A percentile compares a stretch with the other conserved stretches of the same genome.
Conservation (phyloP, 2,113 vertebrate species). For the Hippocampus barbouri region DNA sequence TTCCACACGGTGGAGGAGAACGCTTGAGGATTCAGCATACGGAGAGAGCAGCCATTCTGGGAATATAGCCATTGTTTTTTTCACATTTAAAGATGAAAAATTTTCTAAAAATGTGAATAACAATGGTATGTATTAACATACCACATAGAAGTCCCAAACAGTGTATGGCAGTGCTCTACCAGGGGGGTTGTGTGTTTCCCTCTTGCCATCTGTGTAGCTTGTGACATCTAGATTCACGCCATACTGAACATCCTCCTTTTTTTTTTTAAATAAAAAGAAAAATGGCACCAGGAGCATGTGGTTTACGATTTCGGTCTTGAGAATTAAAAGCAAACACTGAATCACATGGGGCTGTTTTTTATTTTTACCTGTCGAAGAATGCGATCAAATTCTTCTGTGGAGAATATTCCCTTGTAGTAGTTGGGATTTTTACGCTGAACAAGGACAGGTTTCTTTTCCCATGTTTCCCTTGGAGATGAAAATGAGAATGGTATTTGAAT, state of each 20-base stretch:
- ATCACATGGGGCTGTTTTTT: neutral
- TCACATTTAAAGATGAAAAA: neutral
- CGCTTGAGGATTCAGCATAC: conserved; percentile 89
- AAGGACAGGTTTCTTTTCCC: conserved; percentile 88
- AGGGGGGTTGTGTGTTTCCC: conserved; percentile 86
- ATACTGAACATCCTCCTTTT: conserved; percentile 80
- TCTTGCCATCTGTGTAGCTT: conserved; percentile 80
- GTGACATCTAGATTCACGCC: conserved; percentile 93
- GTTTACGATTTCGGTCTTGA: neutral
- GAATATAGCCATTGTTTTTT: neutral
- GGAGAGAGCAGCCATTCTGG: conserved; percentile 86
- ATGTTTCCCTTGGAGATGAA: conserved; percentile 67
- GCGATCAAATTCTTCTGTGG: conserved; percentile 84
- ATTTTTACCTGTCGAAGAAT: conserved; percentile 75
- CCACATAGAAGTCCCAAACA: conserved; percentile 89
- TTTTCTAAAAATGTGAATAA: neutral
- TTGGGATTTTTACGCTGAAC: conserved; percentile 76
- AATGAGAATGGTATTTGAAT: neutral
- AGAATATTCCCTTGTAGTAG: conserved; percentile 89
- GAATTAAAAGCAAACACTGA: neutral
- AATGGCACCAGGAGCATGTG: neutral
- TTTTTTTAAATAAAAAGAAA: neutral
- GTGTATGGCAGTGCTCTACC: conserved; percentile 83
- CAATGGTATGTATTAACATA: conserved; percentile 16
- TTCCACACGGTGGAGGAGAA: conserved; percentile 87